Evolutionary conservation across 2,888 invertebrate species (phyloP).

Genomic region (Hoplodrina ambigua): DNA sequence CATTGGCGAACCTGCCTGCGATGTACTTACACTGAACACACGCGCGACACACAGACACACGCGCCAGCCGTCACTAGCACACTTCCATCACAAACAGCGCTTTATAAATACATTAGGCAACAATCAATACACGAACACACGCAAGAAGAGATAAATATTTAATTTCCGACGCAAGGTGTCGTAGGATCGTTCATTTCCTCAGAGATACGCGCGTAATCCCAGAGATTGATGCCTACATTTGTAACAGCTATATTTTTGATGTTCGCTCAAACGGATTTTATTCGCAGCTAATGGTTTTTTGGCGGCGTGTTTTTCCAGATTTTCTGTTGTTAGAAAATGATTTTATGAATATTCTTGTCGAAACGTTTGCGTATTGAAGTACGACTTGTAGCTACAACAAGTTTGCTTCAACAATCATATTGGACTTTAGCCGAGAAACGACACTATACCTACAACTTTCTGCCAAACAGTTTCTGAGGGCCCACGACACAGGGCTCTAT

Average conservation of each 20-base stretch:
- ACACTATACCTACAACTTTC: no score
- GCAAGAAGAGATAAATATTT: slow-evolving; percentile 54
- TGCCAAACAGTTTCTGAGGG: no score
- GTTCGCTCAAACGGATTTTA: slow-evolving; percentile 36
- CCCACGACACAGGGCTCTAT: background rate
- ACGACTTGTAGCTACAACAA: slow-evolving; percentile 1
- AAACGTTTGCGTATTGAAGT: slow-evolving; percentile 15
- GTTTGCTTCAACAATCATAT: slow-evolving; percentile 2
- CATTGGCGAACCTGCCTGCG: no score
- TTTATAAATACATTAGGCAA: slow-evolving; percentile 23
- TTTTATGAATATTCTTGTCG: background rate
- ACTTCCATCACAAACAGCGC: slow-evolving; percentile 1
- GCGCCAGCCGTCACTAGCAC: background rate
- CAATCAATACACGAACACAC: slow-evolving; percentile 42
- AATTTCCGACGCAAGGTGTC: slow-evolving; percentile 54
- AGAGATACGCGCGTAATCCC: slow-evolving; percentile 45
- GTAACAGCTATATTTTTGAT: slow-evolving; percentile 41
- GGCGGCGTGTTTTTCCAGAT: slow-evolving; percentile 3
- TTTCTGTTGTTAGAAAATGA: slow-evolving; percentile 6
- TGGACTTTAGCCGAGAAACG: background rate
- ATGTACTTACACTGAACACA: no score
- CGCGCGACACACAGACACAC: background rate
- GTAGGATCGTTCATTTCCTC: slow-evolving; percentile 42
- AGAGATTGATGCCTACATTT: slow-evolving; percentile 36
- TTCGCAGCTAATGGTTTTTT: slow-evolving; percentile 38